Conservation (phyloP, 1,140 invertebrate genomes). For the Tribolium castaneum region DNA sequence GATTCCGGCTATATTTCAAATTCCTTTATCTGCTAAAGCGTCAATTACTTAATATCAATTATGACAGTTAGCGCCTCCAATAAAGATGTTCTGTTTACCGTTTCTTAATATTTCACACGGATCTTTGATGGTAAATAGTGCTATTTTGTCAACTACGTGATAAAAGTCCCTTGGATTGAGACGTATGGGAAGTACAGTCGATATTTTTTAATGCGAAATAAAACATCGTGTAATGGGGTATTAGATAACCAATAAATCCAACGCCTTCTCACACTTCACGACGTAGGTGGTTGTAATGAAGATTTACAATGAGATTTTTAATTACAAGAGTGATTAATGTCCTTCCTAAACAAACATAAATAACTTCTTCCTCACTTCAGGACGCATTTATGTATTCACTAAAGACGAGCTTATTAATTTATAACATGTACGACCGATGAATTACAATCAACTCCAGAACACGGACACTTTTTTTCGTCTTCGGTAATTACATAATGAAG, state of each 20-base stretch:
- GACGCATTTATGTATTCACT: not conserved
- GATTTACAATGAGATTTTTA: constrained; percentile 27
- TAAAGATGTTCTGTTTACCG: constrained; percentile 6
- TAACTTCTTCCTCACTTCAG: constrained; percentile 18
- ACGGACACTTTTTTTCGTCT: not conserved
- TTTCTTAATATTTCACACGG: constrained; percentile 7
- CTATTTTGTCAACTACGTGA: constrained; percentile 13
- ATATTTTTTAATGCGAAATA: not conserved
- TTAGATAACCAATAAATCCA: constrained; percentile 19
- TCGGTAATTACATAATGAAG: not conserved
- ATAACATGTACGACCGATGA: not conserved
- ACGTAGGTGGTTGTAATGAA: constrained; percentile 24
- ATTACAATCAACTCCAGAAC: not conserved
- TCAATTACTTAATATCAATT: constrained; percentile 27
- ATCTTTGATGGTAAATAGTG: constrained; percentile 3
- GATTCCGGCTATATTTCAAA: not conserved
- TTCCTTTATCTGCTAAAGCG: constrained; percentile 25
- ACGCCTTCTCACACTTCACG: constrained; percentile 20
- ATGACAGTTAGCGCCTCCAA: constrained; percentile 14
- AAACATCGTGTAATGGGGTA: constrained; percentile 8
- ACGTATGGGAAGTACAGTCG: not conserved
- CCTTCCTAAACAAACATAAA: constrained; percentile 9
- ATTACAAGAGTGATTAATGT: constrained; percentile 23
- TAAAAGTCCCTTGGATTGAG: not conserved
- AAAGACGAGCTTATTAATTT: constrained; percentile 6